Percentiles rank a stretch among this genome's conserved stretches.
Evolutionary conservation across 2,888 invertebrate genomes (phyloP).

Genomic region (Drosophila melanocephala): DNA sequence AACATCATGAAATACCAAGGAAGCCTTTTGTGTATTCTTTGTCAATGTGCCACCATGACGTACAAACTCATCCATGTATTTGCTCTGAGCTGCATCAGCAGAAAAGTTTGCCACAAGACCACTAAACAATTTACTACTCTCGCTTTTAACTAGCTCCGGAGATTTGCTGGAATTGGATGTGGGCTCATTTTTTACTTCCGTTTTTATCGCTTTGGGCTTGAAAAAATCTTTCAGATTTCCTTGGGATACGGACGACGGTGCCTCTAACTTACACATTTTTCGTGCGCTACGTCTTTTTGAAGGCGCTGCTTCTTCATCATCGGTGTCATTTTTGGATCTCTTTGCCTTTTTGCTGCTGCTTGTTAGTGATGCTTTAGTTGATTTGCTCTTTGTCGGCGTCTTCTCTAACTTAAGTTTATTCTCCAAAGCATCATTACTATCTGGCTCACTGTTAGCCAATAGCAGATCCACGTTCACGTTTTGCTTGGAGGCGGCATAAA

Average conservation of each 20-base stretch:
- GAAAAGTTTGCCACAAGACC: constrained; percentile 70
- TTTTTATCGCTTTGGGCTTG: constrained; percentile 33
- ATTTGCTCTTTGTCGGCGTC: constrained; percentile 62
- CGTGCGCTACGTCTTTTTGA: constrained; percentile 17
- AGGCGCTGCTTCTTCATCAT: constrained; percentile 25
- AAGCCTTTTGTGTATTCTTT: constrained; percentile 69
- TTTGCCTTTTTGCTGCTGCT: constrained; percentile 54
- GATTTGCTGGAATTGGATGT: background rate
- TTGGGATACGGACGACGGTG: constrained; percentile 24
- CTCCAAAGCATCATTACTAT: constrained; percentile 39
- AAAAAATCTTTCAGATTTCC: constrained; percentile 57
- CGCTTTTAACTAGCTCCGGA: background rate
- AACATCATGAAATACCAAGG: constrained; percentile 63
- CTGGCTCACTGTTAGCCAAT: constrained; percentile 67
- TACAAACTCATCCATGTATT: constrained; percentile 57
- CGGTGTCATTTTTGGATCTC: constrained; percentile 27
- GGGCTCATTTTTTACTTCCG: background rate
- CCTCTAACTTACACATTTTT: constrained; percentile 47
- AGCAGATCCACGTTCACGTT: constrained; percentile 84
- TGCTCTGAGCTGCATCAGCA: constrained; percentile 19
- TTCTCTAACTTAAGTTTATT: constrained; percentile 64
- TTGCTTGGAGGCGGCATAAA: constrained; percentile 89
- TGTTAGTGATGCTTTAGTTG: background rate
- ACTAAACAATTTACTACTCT: constrained; percentile 61
- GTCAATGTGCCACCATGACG: constrained; percentile 75